Conservation (phyloP, 2,888 invertebrate genomes). For the Syrphus vitripennis region DNA sequence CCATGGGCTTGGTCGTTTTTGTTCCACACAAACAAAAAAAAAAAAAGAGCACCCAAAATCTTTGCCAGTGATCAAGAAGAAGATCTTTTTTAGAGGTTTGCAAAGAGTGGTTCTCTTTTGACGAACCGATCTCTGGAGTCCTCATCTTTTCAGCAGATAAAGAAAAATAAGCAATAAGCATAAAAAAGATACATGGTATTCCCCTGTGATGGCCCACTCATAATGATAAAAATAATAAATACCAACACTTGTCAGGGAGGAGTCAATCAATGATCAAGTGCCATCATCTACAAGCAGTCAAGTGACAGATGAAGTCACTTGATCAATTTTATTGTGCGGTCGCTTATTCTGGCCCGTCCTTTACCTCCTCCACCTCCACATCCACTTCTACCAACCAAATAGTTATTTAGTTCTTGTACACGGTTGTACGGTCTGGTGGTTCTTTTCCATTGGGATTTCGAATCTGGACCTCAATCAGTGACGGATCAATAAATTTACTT, state of each 20-base stretch:
- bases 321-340: constrained; percentile 67
- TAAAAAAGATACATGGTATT: not conserved
- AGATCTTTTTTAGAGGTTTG: constrained; percentile 33
- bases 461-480: constrained; percentile 70
- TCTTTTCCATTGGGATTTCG: constrained; percentile 60
- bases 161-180: not conserved
- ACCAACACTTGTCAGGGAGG: constrained; percentile 71
- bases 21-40: not conserved
- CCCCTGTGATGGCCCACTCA: constrained; percentile 26
- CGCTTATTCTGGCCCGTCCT: constrained; percentile 12
- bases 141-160: constrained; percentile 16
- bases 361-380: not conserved
- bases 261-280: constrained; percentile 71
- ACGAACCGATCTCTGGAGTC: constrained; percentile 29
- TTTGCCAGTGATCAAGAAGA: constrained; percentile 33
- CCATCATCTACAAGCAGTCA: constrained; percentile 70
- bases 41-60: constrained; percentile 27
- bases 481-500: constrained; percentile 71
- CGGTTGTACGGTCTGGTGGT: constrained; percentile 61
- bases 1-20: constrained; percentile 51
- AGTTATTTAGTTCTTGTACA: constrained; percentile 25
- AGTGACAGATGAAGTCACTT: constrained; percentile 72
- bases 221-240: constrained; percentile 66
- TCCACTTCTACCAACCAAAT: not conserved
- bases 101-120: constrained; percentile 25